phyloP scores from a whole-genome alignment of 2,888 invertebrate species.

The Lacanobia oleracea region DNA sequence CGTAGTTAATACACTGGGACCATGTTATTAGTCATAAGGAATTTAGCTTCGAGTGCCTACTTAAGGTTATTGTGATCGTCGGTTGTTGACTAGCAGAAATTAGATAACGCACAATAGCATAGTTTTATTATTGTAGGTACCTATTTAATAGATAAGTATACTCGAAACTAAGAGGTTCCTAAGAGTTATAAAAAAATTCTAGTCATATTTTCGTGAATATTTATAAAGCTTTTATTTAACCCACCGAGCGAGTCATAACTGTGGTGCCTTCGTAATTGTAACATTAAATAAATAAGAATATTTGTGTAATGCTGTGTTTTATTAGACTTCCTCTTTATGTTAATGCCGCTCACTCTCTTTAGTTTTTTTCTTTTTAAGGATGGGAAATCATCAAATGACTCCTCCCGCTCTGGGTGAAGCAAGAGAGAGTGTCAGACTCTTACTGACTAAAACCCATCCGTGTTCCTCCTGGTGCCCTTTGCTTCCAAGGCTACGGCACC shows the following conservation, averaged over 20 bases:
- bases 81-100: slow-evolving; percentile 62
- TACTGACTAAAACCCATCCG: too few species aligned
- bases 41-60: slow-evolving; percentile 72
- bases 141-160: slow-evolving; percentile 50
- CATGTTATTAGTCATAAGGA: slow-evolving; percentile 66
- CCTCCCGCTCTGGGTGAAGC: too few species aligned
- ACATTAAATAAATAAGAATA: slow-evolving; percentile 73
- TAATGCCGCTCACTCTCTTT: too few species aligned
- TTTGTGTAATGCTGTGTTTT: slow-evolving; percentile 71
- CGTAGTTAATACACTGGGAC: slow-evolving; percentile 65
- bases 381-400: too few species aligned
- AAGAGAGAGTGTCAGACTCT: too few species aligned
- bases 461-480: too few species aligned
- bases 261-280: slow-evolving; percentile 74
- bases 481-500: too few species aligned
- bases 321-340: background rate
- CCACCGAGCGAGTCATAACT: slow-evolving; percentile 59
- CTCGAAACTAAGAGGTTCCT: slow-evolving; percentile 50
- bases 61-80: slow-evolving; percentile 70
- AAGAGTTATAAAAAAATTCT: slow-evolving; percentile 68
- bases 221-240: slow-evolving; percentile 55
- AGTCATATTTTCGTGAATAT: slow-evolving; percentile 74
- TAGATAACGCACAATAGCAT: slow-evolving; percentile 58
- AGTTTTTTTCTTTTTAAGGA: too few species aligned
- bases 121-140: slow-evolving; percentile 47